Base-by-base conservation (phyloP, 2,113 vertebrate genomes). In the Megalops atlanticus region DNA sequence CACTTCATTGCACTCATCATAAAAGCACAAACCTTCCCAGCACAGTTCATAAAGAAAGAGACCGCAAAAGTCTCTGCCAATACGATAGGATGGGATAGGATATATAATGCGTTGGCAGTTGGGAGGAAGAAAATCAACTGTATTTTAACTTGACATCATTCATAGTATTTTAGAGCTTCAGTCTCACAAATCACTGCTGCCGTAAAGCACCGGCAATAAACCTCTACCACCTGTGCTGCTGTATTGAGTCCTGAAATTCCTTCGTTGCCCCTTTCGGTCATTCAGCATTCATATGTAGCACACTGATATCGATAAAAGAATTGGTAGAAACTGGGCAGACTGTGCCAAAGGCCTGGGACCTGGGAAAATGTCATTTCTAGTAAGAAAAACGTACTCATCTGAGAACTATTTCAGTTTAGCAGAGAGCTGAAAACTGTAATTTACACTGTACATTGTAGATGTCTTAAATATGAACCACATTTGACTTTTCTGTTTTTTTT, bases 161-260 rank as follows among this genome's bases (percentile, higher is more conserved):
- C 6, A 11, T 58, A 47, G 54, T 41, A 78, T 78, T 78, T 40
- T 64, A 78, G 58, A 78, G 18, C 31, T 24, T 3, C 45, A 47
- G 47, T 14, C 24, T 49, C 49, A 38, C 31, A 58, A 39, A 77
- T 15, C 64, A 70, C 24, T 15, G 15, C 40, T 35, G 74, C 10
- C 24, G 21, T 40, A 41, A 39, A 24, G 21, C 68, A 11, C 41
- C 41, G n/a, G 18, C n/a, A 40, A 41, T 38, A 21, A 38, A 21
- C 8, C 8, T 18, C 14, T 4, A 21, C 8, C 10, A 41, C n/a
- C n/a, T 21, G 6, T 4, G n/a, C 52, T 45, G 43, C 7, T 45
- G 1, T 45, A 45, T 45, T 6, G 43, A 45, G 16, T 58, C 52
- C 16, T 18, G 5, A 15, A 24, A 24, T 21, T 64, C 54, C n/a